These are phyloP conservation scores for Cheilosia pagana DNA, from an alignment of 2,888 invertebrate species.

Conservation along the genomic window DNA sequence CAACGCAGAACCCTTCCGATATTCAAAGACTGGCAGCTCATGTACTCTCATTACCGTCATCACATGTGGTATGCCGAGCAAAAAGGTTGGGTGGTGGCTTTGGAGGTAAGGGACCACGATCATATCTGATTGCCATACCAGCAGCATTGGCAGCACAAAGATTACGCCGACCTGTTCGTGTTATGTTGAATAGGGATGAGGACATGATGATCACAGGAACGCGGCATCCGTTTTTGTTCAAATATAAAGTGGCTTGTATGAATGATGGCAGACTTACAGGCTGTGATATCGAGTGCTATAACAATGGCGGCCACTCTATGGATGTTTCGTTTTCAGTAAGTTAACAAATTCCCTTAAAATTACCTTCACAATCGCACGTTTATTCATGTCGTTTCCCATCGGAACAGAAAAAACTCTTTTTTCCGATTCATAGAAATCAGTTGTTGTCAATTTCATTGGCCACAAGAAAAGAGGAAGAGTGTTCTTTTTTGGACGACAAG, in stretches of 20 bases:
- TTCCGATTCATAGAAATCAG: too few relatives aligned
- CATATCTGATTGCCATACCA: conserved; percentile 87
- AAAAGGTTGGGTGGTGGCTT: conserved; percentile 97
- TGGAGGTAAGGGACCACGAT: conserved; percentile 96
- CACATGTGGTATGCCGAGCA: conserved; percentile 89
- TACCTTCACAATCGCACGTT: too few relatives aligned
- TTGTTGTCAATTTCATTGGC: too few relatives aligned
- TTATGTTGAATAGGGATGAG: conserved; percentile 95
- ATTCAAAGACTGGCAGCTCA: conserved; percentile 88
- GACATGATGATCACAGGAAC: conserved; percentile 96
- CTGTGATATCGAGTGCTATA: conserved; percentile 89
- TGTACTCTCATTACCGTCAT: conserved; percentile 89
- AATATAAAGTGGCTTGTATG: conserved; percentile 93
- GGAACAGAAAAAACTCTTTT: too few relatives aligned
- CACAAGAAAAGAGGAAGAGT: too few relatives aligned
- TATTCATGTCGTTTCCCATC: too few relatives aligned
- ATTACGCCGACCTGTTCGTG: conserved; percentile 88
- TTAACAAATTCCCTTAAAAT: background rate
- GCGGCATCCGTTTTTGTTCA: conserved; percentile 93
- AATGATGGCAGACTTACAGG: conserved; percentile 90
- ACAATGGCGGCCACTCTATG: conserved; percentile 92
- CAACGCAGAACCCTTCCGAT: conserved; percentile 93
- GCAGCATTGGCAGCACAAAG: conserved; percentile 92
- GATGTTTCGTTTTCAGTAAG: conserved; percentile 92
- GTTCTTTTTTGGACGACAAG: too few relatives aligned